Evolutionary conservation across 2,113 vertebrate genomes (phyloP).

Genomic region (Capra hircus): DNA sequence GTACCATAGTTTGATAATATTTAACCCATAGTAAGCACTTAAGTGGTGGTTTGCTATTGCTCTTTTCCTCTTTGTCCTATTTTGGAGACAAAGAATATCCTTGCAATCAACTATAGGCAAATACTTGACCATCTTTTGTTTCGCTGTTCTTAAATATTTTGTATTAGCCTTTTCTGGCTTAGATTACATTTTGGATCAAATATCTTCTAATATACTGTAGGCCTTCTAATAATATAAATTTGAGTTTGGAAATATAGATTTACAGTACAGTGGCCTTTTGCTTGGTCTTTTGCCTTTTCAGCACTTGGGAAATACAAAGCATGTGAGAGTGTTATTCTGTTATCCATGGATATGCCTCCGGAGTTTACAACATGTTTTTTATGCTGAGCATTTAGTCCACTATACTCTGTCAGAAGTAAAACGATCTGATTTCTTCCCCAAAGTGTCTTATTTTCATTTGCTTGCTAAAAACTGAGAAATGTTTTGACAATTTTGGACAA

Average conservation of each 20-base stretch:
- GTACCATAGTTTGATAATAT: not conserved
- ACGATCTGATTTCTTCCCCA: not conserved
- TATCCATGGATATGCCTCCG: not conserved
- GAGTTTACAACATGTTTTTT: not conserved
- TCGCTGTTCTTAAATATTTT: not conserved
- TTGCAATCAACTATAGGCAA: rapidly evolving
- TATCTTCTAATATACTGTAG: not conserved
- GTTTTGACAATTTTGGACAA: not conserved
- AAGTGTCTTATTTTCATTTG: not conserved
- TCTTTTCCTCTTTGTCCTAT: not conserved
- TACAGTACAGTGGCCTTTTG: not conserved
- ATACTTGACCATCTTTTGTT: not conserved
- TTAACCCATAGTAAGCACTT: not conserved
- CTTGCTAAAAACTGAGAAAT: not conserved
- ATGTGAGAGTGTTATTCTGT: not conserved
- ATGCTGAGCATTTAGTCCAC: not conserved
- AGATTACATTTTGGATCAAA: not conserved
- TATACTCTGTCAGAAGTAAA: not conserved
- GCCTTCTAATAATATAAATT: not conserved
- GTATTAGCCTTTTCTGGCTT: not conserved
- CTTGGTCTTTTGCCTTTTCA: not conserved
- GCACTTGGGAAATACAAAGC: too few species aligned
- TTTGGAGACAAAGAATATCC: not conserved
- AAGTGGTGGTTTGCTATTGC: not conserved
- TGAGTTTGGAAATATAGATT: not conserved